Conservation (phyloP, 1,140 invertebrate genomes). For the Pseudomyrmex cubaensis region DNA sequence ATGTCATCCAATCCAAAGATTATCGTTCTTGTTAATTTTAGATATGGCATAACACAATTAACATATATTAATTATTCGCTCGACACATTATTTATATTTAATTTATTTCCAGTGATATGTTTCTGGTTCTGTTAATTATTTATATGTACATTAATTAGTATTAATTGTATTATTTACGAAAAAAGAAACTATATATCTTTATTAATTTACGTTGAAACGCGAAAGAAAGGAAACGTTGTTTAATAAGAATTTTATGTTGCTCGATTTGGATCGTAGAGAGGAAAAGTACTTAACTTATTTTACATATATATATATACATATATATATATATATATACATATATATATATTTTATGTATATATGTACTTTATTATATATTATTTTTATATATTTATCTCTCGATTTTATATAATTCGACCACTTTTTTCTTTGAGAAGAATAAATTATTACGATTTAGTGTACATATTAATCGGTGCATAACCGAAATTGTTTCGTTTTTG, state of each 20-base stretch:
- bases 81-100: constrained; percentile 72
- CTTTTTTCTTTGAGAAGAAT: neutral
- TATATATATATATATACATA: neutral
- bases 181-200: constrained; percentile 11
- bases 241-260: neutral
- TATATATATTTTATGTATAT: neutral
- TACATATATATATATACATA: constrained; percentile 9
- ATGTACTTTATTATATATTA: constrained; percentile 16
- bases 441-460: constrained; percentile 37
- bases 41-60: constrained; percentile 65
- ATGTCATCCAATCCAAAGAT: constrained; percentile 72
- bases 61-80: constrained; percentile 49
- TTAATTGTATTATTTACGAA: constrained; percentile 53
- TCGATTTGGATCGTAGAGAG: neutral
- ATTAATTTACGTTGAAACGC: constrained; percentile 23
- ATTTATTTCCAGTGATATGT: constrained; percentile 64
- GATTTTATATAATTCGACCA: too few relatives aligned
- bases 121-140: constrained; percentile 81
- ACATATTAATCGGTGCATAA: constrained; percentile 35
- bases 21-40: constrained; percentile 67
- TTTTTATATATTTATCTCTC: neutral
- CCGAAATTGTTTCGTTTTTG: constrained; percentile 72
- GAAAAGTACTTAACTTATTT: constrained; percentile 57
- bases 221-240: neutral
- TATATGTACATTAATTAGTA: constrained; percentile 75